Percentiles rank a stretch among this genome's conserved stretches.
These are phyloP conservation scores for Tokudaia tokunoshimensis DNA, from an alignment of 2,797 vertebrate species.

Conservation along the genomic window DNA sequence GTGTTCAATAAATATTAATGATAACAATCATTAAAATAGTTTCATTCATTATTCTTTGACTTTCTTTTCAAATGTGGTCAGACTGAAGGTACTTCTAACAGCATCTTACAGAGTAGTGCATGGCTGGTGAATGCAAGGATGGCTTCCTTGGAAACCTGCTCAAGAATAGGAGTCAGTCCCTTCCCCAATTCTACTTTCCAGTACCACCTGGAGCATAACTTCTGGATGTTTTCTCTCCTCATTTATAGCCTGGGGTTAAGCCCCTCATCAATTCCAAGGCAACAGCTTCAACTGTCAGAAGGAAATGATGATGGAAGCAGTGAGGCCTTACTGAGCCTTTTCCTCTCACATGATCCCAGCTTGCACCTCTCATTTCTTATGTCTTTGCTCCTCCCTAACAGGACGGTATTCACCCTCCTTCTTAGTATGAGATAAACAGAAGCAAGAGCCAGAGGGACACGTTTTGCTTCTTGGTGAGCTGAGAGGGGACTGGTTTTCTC, in stretches of 20 bases:
- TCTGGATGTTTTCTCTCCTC: neutral
- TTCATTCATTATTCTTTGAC: neutral
- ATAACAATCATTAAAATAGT: neutral
- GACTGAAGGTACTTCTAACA: neutral
- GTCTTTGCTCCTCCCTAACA: neutral
- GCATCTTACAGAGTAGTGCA: neutral
- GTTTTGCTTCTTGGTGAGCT: neutral
- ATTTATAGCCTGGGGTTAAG: neutral
- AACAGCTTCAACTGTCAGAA: neutral
- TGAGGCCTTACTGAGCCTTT: neutral
- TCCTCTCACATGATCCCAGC: neutral
- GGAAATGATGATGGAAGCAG: neutral
- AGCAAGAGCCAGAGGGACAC: neutral
- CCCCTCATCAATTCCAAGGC: neutral
- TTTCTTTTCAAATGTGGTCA: neutral
- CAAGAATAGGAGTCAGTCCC: too few species aligned
- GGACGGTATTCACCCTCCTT: neutral
- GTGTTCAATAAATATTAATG: neutral
- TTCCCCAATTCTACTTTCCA: neutral
- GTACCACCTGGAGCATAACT: fast-evolving
- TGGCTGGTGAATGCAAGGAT: too few species aligned
- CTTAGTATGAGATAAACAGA: neutral
- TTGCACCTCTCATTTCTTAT: neutral
- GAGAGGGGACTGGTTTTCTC: neutral
- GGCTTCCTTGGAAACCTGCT: neutral